phyloP scores from a whole-genome alignment of 1,140 invertebrate genomes.

The Leptinotarsa lineolata region DNA sequence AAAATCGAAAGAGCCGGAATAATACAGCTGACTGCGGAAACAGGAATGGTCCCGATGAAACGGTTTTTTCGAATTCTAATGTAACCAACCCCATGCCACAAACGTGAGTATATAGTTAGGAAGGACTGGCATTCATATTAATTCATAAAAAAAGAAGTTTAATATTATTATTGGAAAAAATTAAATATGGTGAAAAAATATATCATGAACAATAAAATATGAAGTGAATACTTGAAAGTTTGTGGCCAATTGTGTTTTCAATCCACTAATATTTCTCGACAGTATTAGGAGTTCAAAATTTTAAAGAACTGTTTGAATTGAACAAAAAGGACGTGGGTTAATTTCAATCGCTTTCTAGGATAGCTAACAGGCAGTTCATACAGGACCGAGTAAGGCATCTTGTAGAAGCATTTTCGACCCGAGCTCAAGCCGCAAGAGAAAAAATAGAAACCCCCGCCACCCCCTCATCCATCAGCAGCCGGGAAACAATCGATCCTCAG shows the following conservation, averaged over 20 bases:
- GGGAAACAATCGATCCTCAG: conserved; percentile 30
- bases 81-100: background rate
- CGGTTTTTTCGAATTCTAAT: conserved; percentile 9
- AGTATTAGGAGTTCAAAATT: too few relatives aligned
- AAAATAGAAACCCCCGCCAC: conserved; percentile 66
- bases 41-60: conserved; percentile 10
- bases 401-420: conserved; percentile 63
- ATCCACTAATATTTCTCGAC: too few relatives aligned
- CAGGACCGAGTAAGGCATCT: conserved; percentile 62
- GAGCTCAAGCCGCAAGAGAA: conserved; percentile 62
- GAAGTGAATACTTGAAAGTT: too few relatives aligned
- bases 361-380: conserved; percentile 54
- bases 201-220: too few relatives aligned
- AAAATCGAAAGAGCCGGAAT: conserved; percentile 9
- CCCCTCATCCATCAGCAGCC: conserved; percentile 60
- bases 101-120: conserved; percentile 10
- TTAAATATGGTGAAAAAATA: too few relatives aligned
- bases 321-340: too few relatives aligned
- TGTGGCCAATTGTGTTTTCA: too few relatives aligned
- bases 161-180: too few relatives aligned
- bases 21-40: conserved; percentile 15
- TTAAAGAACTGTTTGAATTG: too few relatives aligned
- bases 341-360: conserved; percentile 30
- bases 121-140: too few relatives aligned
- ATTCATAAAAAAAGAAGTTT: too few relatives aligned